phyloP scores from a whole-genome alignment of 2,888 invertebrate genomes.

The Bibio marci region DNA sequence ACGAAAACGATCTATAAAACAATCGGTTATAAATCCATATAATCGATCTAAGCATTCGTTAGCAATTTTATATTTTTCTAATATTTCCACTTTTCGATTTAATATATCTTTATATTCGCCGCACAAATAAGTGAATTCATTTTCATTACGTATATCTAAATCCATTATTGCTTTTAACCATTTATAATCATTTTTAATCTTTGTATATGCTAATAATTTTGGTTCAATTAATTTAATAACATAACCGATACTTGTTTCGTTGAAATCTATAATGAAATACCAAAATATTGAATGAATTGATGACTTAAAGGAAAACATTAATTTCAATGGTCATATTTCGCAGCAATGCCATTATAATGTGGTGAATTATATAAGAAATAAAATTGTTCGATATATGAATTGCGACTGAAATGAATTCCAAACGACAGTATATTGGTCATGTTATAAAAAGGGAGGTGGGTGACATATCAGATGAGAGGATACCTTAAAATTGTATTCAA shows the following conservation, averaged over 20 bases:
- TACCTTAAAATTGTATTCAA: too few species aligned
- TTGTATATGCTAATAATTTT: constrained; percentile 10
- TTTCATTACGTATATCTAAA: constrained; percentile 14
- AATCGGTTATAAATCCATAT: constrained; percentile 14
- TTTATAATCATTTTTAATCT: constrained; percentile 12
- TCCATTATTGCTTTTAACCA: constrained; percentile 13
- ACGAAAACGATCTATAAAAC: constrained; percentile 16
- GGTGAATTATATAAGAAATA: too few species aligned
- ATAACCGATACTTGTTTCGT: constrained; percentile 12
- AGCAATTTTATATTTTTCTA: constrained; percentile 10
- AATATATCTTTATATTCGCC: constrained; percentile 14
- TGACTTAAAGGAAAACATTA: not conserved
- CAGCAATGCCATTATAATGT: not conserved
- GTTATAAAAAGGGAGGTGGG: not conserved
- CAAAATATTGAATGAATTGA: not conserved
- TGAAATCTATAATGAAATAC: constrained; percentile 13
- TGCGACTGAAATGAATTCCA: too few species aligned
- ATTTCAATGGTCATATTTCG: not conserved
- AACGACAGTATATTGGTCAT: too few species aligned
- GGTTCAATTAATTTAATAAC: constrained; percentile 13
- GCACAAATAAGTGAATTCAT: constrained; percentile 14
- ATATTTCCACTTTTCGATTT: constrained; percentile 11
- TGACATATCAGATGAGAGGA: not conserved
- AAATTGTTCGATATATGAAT: too few species aligned
- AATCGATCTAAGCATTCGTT: constrained; percentile 11